phyloP scores from a whole-genome alignment of 2,888 invertebrate species.

The Anoncus sp. region DNA sequence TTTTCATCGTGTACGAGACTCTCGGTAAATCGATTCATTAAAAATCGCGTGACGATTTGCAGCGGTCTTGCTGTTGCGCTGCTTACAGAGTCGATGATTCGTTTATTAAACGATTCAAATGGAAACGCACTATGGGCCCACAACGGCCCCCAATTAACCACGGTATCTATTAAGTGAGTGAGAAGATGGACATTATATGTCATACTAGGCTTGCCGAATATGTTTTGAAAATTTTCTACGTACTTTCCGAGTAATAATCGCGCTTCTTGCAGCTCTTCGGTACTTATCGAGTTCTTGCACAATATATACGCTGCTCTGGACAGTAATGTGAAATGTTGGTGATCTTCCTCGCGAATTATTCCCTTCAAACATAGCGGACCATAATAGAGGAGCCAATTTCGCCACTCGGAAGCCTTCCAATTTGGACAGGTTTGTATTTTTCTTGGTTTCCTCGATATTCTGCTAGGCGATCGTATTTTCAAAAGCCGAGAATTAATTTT shows the following conservation, averaged over 20 bases:
- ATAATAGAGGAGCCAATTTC: slow-evolving; percentile 41
- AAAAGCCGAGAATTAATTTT: slow-evolving; percentile 12
- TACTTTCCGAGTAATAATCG: slow-evolving; percentile 34
- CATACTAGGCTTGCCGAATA: slow-evolving; percentile 48
- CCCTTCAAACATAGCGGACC: slow-evolving; percentile 38
- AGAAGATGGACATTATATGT: slow-evolving; percentile 53
- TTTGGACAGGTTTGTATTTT: slow-evolving; percentile 44
- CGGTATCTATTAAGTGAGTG: slow-evolving; percentile 39
- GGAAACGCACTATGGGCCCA: slow-evolving; percentile 13
- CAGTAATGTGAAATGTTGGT: slow-evolving; percentile 36
- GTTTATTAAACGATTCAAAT: slow-evolving; percentile 52
- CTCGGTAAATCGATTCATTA: slow-evolving; percentile 31
- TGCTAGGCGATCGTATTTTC: slow-evolving; percentile 25
- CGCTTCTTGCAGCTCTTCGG: slow-evolving; percentile 25
- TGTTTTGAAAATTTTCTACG: slow-evolving; percentile 32
- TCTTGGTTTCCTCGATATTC: slow-evolving; percentile 30
- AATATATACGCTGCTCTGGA: slow-evolving; percentile 41
- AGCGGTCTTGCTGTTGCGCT: slow-evolving; percentile 26
- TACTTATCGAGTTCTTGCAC: slow-evolving; percentile 34
- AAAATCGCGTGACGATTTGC: slow-evolving; percentile 38
- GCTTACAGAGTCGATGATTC: slow-evolving; percentile 45
- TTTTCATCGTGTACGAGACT: slow-evolving; percentile 3
- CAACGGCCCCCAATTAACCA: slow-evolving; percentile 45
- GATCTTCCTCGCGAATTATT: slow-evolving; percentile 33
- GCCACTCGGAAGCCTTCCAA: slow-evolving; percentile 25